phyloP scores from a whole-genome alignment of 2,113 vertebrate species.

The Dipodomys ordii region DNA sequence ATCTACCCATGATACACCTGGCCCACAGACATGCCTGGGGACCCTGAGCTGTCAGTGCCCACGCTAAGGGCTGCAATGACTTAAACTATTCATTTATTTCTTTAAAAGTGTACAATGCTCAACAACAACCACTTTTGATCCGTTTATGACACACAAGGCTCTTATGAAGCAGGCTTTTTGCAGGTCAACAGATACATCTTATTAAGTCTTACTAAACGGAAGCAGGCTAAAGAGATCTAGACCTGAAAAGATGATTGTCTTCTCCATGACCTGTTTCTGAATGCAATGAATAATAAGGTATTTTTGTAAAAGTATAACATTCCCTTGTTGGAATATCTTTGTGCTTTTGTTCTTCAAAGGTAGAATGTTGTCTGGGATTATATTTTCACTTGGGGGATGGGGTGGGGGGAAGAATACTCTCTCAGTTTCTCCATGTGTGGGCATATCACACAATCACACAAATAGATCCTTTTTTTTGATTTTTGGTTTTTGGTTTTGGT shows the following conservation, averaged over 20 bases:
- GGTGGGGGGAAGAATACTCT: not conserved
- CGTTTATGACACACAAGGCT: conserved; percentile 54
- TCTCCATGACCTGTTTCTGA: conserved; percentile 62
- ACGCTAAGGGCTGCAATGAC: conserved; percentile 5
- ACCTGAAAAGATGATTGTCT: conserved; percentile 62
- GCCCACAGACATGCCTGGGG: not conserved
- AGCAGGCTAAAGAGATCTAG: conserved; percentile 69
- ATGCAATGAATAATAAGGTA: conserved; percentile 64
- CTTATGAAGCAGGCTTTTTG: conserved; percentile 64
- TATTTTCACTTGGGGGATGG: conserved; percentile 24
- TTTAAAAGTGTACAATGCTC: conserved; percentile 38
- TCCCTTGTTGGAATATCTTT: conserved; percentile 50
- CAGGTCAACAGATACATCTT: conserved; percentile 66
- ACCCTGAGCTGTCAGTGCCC: not conserved
- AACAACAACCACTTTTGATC: conserved; percentile 50
- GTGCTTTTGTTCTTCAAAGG: conserved; percentile 77
- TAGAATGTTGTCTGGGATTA: conserved; percentile 62
- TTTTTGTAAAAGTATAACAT: conserved; percentile 72
- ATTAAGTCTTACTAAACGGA: conserved; percentile 78
- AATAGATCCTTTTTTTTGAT: conserved; percentile 20
- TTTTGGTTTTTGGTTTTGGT: too few species aligned
- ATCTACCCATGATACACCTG: not conserved
- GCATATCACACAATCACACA: conserved; percentile 46
- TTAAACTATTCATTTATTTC: conserved; percentile 74
- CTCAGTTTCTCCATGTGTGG: conserved; percentile 67